These are phyloP conservation scores for Bedellia somnulentella DNA, from an alignment of 2,888 invertebrate genomes.

Conservation along the genomic window DNA sequence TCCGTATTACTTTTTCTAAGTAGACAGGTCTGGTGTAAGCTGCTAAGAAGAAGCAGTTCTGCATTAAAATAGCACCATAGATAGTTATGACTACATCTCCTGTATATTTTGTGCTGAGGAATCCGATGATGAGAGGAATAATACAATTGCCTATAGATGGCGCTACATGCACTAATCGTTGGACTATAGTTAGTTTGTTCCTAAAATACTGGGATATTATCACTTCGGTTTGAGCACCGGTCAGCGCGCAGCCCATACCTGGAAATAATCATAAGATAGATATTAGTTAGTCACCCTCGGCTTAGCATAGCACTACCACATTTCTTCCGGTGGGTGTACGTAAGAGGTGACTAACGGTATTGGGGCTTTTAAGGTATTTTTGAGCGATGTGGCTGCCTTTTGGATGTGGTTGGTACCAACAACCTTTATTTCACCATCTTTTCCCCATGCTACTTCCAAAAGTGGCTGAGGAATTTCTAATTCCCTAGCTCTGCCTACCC, in stretches of 20 bases:
- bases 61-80: constrained; percentile 60
- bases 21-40: constrained; percentile 59
- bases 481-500: too few relatives aligned
- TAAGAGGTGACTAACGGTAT: too few relatives aligned
- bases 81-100: constrained; percentile 50
- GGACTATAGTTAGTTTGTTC: constrained; percentile 52
- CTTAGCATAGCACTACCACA: too few relatives aligned
- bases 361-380: too few relatives aligned
- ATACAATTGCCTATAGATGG: constrained; percentile 56
- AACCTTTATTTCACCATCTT: too few relatives aligned
- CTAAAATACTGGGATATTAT: constrained; percentile 62
- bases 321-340: too few relatives aligned
- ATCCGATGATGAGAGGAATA: constrained; percentile 50
- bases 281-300: too few relatives aligned
- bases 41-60: constrained; percentile 55
- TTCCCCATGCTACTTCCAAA: too few relatives aligned
- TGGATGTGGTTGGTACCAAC: too few relatives aligned
- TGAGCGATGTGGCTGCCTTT: too few relatives aligned
- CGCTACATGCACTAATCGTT: constrained; percentile 50
- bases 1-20: constrained; percentile 41
- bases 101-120: constrained; percentile 39
- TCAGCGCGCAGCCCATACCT: constrained; percentile 61
- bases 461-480: too few relatives aligned
- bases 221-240: constrained; percentile 60
- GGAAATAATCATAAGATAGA: constrained; percentile 12